Base-by-base conservation (phyloP, 2,113 vertebrate species). In the Aphelocoma coerulescens region DNA sequence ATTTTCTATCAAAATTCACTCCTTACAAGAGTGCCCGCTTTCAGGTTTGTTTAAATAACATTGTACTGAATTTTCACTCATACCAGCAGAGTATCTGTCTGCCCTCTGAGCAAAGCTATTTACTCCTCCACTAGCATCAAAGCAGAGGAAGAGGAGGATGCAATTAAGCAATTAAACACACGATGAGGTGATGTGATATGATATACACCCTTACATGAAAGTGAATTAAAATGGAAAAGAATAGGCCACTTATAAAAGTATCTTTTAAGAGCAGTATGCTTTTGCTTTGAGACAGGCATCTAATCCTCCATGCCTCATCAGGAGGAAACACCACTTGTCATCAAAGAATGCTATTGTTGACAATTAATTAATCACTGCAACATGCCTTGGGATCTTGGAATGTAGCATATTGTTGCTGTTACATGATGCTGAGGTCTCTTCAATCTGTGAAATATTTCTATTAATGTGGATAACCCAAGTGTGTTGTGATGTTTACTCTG, bases 331-430 rank as follows among this genome's bases (percentile, higher is more conserved):
- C 41, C 62, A 39, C 81, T 90, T 96, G 83, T 93, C 94, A 94
- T 91, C 95, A 95, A 93, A 91, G 95, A 90, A 96, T 88, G 82
- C 92, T 92, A 74, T 87, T 96, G 80, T 94, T 93, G 48, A 57
- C 81, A 87, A 57, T 90, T 96, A 95, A 96, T 94, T 96, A 91
- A 93, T 92, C 82, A 79, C 73, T 72, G 28, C 57, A 91, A 89
- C 76, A 81, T 2, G 79, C 85, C 88, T 94, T 82, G 76, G 85
- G 85, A 94, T 61, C 57, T 63, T 92, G 85, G 79, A 95, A 88
- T 84, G 57, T 6, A 81, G 74, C 41, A 67, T 83, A 83, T 90
- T 85, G 80, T 22, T 80, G 80, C 65, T 90, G 33, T 54, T 95
- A 84, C 85, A 77, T 5, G 79, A 94, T 5, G 39, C 55, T 78